These are phyloP conservation scores for Tor tambroides DNA, from an alignment of 2,113 vertebrate genomes.

Conservation along the genomic window DNA sequence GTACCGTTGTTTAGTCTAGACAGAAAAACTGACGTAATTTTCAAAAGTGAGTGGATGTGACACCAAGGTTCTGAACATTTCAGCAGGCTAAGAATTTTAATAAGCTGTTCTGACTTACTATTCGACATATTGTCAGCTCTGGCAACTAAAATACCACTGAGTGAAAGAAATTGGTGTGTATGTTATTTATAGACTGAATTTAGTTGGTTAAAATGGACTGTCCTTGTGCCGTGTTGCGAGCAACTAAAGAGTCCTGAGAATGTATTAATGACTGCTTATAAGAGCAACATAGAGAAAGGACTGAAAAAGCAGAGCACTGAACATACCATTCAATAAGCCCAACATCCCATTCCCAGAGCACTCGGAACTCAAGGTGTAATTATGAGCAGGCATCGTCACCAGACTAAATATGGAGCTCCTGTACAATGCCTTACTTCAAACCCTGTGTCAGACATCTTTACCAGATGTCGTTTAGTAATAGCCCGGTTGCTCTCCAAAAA, in stretches of 20 bases:
- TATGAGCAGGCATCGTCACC: slow-evolving; percentile 57
- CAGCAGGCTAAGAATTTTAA: not conserved
- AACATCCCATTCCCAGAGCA: slow-evolving; percentile 20
- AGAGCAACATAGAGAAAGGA: not conserved
- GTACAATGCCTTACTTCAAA: slow-evolving; percentile 24
- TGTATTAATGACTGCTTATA: slow-evolving; percentile 7
- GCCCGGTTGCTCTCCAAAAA: slow-evolving; percentile 13
- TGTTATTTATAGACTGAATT: slow-evolving; percentile 11
- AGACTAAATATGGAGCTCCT: slow-evolving; percentile 59
- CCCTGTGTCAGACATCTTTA: slow-evolving; percentile 18
- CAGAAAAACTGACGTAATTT: not conserved
- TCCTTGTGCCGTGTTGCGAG: not conserved
- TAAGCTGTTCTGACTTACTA: not conserved
- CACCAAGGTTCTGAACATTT: not conserved
- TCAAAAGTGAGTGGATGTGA: not conserved
- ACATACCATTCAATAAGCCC: slow-evolving; percentile 46
- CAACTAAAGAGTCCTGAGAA: not conserved
- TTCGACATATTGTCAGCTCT: not conserved
- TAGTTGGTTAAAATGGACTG: not conserved
- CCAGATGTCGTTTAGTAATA: slow-evolving; percentile 32
- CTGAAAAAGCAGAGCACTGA: slow-evolving; percentile 15
- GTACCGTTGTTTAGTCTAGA: not conserved
- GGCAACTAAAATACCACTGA: not conserved
- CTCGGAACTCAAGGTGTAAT: slow-evolving; percentile 60
- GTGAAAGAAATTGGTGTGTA: not conserved